Evolutionary conservation across 2,888 invertebrate genomes (phyloP).

Genomic region (Ligdia adustata): DNA sequence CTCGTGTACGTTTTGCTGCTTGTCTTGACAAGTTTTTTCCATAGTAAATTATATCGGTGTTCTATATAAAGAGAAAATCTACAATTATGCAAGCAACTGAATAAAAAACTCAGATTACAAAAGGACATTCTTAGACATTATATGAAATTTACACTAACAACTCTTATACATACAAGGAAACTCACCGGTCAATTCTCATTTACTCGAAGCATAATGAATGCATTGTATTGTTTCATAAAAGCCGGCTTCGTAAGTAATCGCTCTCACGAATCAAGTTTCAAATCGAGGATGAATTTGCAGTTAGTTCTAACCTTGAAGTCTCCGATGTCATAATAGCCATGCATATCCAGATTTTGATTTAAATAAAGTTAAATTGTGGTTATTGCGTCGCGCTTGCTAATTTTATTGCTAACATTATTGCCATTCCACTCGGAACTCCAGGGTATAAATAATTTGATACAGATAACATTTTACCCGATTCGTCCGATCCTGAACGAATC

Average conservation of each 20-base stretch:
- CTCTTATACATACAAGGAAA: too few species aligned
- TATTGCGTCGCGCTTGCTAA: slow-evolving; percentile 56
- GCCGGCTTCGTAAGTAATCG: not conserved
- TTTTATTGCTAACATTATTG: slow-evolving; percentile 51
- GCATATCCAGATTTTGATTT: slow-evolving; percentile 29
- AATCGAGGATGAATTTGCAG: slow-evolving; percentile 21
- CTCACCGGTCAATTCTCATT: too few species aligned
- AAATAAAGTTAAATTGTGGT: slow-evolving; percentile 32
- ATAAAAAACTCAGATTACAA: too few species aligned
- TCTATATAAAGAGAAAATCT: too few species aligned
- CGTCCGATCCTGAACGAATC: slow-evolving; percentile 36
- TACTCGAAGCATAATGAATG: too few species aligned
- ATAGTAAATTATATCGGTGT: too few species aligned
- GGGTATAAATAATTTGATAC: slow-evolving; percentile 42
- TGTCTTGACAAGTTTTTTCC: too few species aligned
- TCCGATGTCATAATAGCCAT: slow-evolving; percentile 13
- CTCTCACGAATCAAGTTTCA: slow-evolving; percentile 4
- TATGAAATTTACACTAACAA: too few species aligned
- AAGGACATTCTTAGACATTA: too few species aligned
- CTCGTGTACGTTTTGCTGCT: too few species aligned
- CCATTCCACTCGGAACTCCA: slow-evolving; percentile 34
- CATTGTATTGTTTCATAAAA: not conserved
- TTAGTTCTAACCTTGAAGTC: slow-evolving; percentile 14
- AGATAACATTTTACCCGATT: slow-evolving; percentile 31
- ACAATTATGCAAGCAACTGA: too few species aligned